Conservation (phyloP, 2,797 vertebrate species). For the Carcharodon carcharias region DNA sequence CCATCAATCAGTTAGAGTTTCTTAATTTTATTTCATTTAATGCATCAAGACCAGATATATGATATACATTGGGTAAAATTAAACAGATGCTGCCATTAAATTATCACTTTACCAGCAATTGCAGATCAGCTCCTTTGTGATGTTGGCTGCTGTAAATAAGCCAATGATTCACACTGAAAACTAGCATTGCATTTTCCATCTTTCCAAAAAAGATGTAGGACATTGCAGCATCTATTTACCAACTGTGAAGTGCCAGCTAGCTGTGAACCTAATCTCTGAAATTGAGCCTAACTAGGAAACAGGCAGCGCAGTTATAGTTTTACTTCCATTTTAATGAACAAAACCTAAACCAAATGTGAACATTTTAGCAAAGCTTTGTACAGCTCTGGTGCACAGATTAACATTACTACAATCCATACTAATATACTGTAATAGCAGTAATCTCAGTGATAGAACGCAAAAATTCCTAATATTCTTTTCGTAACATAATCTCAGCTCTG, state of each 20-base stretch:
- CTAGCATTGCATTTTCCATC: neutral
- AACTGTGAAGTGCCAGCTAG: neutral
- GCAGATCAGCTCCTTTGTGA: constrained; percentile 5
- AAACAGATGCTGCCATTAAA: constrained; percentile 36
- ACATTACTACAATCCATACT: neutral
- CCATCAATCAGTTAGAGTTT: constrained; percentile 13
- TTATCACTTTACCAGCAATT: neutral
- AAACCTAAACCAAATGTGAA: neutral
- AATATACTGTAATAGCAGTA: neutral
- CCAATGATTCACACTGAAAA: neutral
- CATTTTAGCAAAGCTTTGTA: neutral
- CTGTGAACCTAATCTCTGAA: neutral
- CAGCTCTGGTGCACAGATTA: neutral
- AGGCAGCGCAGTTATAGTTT: neutral
- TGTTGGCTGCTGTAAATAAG: neutral
- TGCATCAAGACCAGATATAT: neutral
- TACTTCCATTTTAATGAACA: neutral
- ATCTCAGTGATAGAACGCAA: neutral
- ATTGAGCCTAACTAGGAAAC: neutral
- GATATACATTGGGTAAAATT: constrained; percentile 33
- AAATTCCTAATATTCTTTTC: neutral
- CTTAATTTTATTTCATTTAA: constrained; percentile 36
- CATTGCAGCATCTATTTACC: neutral
- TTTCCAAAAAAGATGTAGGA: neutral
- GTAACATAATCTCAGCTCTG: neutral